These are phyloP conservation scores for Charaxes varanes DNA, from an alignment of 1,140 invertebrate genomes.

Conservation along the genomic window DNA sequence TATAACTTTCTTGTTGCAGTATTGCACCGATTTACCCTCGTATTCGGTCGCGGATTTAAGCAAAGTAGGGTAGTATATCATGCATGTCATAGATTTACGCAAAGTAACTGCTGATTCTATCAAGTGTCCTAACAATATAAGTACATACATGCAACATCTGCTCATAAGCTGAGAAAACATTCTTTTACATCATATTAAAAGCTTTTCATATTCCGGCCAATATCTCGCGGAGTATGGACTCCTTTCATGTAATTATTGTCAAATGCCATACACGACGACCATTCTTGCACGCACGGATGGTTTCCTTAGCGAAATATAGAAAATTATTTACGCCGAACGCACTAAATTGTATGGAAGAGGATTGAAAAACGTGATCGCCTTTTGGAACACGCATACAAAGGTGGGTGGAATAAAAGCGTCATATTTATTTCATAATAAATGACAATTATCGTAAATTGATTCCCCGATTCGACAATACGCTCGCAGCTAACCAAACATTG, in stretches of 20 bases:
- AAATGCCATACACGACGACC: conserved; percentile 38
- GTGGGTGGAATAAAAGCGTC: conserved; percentile 51
- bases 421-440: conserved; percentile 74
- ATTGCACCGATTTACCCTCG: too few relatives aligned
- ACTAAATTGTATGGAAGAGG: conserved; percentile 36
- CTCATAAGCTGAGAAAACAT: conserved; percentile 65
- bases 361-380: conserved; percentile 30
- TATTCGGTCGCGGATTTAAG: too few relatives aligned
- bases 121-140: too few relatives aligned
- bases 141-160: conserved; percentile 45
- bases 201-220: conserved; percentile 51
- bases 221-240: conserved; percentile 43
- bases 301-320: conserved; percentile 53
- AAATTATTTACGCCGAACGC: conserved; percentile 51
- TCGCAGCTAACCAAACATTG: conserved; percentile 71
- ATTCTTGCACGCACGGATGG: conserved; percentile 43
- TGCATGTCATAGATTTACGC: too few relatives aligned
- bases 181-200: conserved; percentile 44
- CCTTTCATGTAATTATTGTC: conserved; percentile 64
- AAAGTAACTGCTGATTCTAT: too few relatives aligned
- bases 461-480: conserved; percentile 46
- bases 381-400: conserved; percentile 53
- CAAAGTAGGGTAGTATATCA: too few relatives aligned
- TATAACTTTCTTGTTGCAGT: too few relatives aligned
- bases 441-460: conserved; percentile 73